A percentile compares a stretch with the other conserved stretches of the same genome.
These are phyloP conservation scores for Mugil cephalus DNA, from an alignment of 2,113 vertebrate species.

Conservation along the genomic window DNA sequence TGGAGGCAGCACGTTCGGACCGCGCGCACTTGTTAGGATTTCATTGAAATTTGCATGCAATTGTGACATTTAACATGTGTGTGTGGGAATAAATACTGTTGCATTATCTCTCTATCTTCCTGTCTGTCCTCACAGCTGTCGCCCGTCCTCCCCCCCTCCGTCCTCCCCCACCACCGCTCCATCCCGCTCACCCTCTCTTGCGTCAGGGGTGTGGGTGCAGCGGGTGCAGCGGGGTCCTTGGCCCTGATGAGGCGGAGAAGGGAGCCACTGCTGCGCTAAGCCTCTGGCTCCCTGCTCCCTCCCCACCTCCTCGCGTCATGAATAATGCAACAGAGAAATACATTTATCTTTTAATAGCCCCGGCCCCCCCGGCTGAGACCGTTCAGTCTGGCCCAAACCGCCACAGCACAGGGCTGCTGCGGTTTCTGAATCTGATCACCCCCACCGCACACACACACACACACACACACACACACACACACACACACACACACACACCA, in stretches of 20 bases:
- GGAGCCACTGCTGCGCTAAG: constrained; percentile 84
- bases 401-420: constrained; percentile 65
- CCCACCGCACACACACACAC: not conserved
- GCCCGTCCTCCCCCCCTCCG: constrained; percentile 34
- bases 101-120: constrained; percentile 69
- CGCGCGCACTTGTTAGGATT: not conserved
- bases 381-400: constrained; percentile 74
- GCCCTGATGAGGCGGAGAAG: constrained; percentile 74
- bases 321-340: constrained; percentile 88
- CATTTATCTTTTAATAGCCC: constrained; percentile 89
- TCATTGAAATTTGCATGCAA: not conserved
- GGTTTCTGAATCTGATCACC: constrained; percentile 61
- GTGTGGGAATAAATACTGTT: constrained; percentile 57
- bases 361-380: constrained; percentile 73
- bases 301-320: constrained; percentile 80
- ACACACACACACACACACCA: no score
- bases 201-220: constrained; percentile 71
- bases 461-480: no score
- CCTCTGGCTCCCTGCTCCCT: constrained; percentile 80
- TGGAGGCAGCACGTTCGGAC: not conserved
- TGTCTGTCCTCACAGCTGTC: constrained; percentile 76
- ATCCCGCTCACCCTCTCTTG: constrained; percentile 54
- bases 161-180: constrained; percentile 7
- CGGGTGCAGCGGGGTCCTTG: constrained; percentile 71
- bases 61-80: constrained; percentile 34